Evolutionary conservation across 1,140 invertebrate genomes (phyloP).

Genomic region (Meloidogyne hapla): DNA sequence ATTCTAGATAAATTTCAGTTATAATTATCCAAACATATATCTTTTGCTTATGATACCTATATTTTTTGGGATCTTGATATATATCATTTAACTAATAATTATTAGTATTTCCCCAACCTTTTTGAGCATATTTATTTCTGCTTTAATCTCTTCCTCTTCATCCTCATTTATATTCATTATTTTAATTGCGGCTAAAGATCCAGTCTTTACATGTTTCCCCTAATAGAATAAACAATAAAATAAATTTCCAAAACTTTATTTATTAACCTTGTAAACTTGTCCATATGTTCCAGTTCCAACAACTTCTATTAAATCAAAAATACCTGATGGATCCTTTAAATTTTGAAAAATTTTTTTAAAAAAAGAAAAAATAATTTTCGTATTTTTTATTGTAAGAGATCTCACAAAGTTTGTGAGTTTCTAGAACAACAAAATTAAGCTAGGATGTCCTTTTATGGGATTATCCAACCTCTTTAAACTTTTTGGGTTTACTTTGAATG

Average conservation of each 20-base stretch:
- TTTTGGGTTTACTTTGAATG: too few species aligned
- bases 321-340: conserved; percentile 91
- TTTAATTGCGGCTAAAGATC: conserved; percentile 97
- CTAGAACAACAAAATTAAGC: too few species aligned
- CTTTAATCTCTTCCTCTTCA: conserved; percentile 99
- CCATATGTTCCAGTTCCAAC: conserved; percentile 99
- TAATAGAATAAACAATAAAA: conserved; percentile 66
- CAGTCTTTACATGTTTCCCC: conserved; percentile 98
- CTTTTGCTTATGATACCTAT: too few species aligned
- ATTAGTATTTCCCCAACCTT: conserved; percentile 69
- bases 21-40: too few species aligned
- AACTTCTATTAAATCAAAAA: conserved; percentile 99
- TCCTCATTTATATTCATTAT: conserved; percentile 99
- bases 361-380: not conserved
- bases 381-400: not conserved
- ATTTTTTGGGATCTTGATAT: too few species aligned
- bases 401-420: too few species aligned
- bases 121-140: conserved; percentile 98
- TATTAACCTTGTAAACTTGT: conserved; percentile 84
- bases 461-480: too few species aligned
- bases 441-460: too few species aligned
- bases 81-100: conserved; percentile 1
- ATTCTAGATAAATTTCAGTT: too few species aligned
- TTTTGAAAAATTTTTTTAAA: not conserved
- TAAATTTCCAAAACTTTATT: conserved; percentile 27